Percentiles rank a stretch among this genome's conserved stretches.
phyloP scores from a whole-genome alignment of 2,888 invertebrate genomes.

The Dexiosoma caninum region DNA sequence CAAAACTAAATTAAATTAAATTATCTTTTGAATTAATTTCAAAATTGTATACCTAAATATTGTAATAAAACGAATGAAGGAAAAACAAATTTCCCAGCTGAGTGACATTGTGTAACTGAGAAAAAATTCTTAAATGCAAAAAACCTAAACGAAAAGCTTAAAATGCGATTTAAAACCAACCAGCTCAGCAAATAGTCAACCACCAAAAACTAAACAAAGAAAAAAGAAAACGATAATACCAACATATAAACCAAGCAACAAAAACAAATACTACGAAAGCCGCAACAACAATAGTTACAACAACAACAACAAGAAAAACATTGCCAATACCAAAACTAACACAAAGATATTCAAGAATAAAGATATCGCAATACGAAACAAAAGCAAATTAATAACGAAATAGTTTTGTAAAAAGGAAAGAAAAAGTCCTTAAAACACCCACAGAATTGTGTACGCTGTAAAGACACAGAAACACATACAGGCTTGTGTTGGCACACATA shows the following conservation, averaged over 20 bases:
- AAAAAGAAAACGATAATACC: constrained; percentile 3
- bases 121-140: constrained; percentile 10
- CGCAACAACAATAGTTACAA: not conserved
- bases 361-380: constrained; percentile 11
- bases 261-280: constrained; percentile 13
- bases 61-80: constrained; percentile 35
- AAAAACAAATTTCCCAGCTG: constrained; percentile 34
- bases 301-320: constrained; percentile 9
- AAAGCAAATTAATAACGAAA: constrained; percentile 8
- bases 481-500: no score
- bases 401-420: no score
- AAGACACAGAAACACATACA: not conserved
- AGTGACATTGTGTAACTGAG: constrained; percentile 48
- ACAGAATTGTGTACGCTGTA: constrained; percentile 56
- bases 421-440: constrained; percentile 52
- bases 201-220: constrained; percentile 7
- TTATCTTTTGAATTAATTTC: no score
- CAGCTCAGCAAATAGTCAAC: constrained; percentile 26
- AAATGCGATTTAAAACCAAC: constrained; percentile 25
- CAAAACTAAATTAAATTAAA: constrained; percentile 10
- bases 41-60: no score
- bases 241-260: constrained; percentile 8
- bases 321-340: constrained; percentile 9
- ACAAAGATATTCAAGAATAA: constrained; percentile 39
- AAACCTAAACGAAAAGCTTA: constrained; percentile 3